Conservation (phyloP, 2,797 vertebrate genomes). For the Platalea minor region DNA sequence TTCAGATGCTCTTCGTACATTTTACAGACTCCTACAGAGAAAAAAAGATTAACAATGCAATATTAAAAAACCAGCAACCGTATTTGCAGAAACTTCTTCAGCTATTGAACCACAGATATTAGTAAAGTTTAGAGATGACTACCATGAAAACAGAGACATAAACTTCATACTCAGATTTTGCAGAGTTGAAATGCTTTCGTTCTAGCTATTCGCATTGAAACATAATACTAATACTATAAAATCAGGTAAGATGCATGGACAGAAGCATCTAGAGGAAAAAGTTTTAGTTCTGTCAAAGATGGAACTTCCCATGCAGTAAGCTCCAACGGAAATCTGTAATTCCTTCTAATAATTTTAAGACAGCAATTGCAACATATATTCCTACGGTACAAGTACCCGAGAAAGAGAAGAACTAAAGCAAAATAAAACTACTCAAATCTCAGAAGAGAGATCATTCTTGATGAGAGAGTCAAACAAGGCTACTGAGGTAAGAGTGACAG, state of each 20-base stretch:
- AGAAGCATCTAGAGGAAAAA: neutral
- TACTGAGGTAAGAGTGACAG: neutral
- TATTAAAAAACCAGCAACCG: neutral
- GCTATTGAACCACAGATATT: neutral
- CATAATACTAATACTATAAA: neutral
- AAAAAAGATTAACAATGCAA: neutral
- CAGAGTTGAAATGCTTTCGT: neutral
- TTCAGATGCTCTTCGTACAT: conserved; percentile 99
- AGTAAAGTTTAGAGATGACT: neutral
- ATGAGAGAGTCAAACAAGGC: neutral
- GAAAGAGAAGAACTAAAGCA: neutral
- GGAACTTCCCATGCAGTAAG: neutral
- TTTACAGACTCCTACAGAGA: conserved; percentile 91
- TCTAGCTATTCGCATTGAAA: neutral
- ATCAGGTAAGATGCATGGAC: neutral
- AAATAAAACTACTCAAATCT: neutral
- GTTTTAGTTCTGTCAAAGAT: neutral
- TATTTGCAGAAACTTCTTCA: neutral
- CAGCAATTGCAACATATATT: neutral
- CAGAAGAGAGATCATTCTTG: neutral
- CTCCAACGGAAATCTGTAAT: neutral
- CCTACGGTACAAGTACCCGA: neutral
- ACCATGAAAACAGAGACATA: neutral
- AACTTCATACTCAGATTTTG: neutral
- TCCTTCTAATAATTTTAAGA: neutral